A percentile compares a stretch with the other conserved stretches of the same genome.
Evolutionary conservation across 2,113 vertebrate genomes (phyloP).

Genomic region (Aptenodytes forsteri): DNA sequence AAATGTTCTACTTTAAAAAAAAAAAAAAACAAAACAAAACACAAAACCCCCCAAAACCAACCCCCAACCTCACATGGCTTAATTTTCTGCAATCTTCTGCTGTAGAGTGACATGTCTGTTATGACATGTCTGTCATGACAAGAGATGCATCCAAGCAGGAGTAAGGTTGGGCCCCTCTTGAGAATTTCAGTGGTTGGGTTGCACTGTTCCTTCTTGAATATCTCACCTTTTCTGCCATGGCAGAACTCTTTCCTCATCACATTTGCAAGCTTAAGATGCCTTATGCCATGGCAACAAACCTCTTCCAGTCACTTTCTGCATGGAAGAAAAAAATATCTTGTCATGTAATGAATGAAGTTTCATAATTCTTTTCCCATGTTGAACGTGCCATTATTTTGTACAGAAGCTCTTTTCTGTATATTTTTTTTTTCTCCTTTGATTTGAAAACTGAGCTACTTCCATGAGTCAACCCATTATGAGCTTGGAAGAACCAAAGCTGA

Average conservation of each 20-base stretch:
- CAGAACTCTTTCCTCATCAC: neutral
- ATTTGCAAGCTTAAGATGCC: neutral
- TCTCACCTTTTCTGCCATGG: neutral
- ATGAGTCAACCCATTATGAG: neutral
- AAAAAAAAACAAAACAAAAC: neutral
- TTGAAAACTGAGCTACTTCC: neutral
- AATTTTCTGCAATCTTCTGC: neutral
- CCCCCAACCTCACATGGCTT: fast-evolving
- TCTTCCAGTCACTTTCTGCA: neutral
- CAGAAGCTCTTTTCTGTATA: neutral
- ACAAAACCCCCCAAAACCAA: neutral
- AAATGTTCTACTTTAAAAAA: neutral
- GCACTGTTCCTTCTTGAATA: neutral
- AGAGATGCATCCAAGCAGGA: neutral
- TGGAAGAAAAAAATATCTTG: neutral
- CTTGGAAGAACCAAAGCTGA: neutral
- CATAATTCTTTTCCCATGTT: neutral
- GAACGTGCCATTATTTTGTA: neutral
- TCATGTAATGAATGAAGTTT: neutral
- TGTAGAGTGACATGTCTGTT: neutral
- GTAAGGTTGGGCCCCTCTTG: neutral
- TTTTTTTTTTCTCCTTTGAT: neutral
- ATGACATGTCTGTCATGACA: neutral
- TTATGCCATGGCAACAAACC: neutral
- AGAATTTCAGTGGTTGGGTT: neutral